Conservation (phyloP, 2,113 vertebrate genomes). For the Mastomys coucha region DNA sequence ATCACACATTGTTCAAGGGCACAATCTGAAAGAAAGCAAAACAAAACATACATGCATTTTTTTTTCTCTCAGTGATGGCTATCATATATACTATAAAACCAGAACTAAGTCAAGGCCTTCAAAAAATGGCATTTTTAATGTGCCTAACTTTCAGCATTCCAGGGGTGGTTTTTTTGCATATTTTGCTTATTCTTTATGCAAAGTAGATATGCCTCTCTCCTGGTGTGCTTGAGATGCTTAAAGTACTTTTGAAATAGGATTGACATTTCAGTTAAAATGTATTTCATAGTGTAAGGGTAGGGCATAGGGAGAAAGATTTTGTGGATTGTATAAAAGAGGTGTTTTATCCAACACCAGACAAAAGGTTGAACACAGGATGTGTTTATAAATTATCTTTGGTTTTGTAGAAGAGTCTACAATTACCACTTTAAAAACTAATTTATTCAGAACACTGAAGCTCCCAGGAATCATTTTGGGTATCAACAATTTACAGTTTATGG, state of each 20-base stretch:
- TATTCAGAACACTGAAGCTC: conserved; percentile 60
- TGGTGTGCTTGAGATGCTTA: not conserved
- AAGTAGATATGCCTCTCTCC: accelerated
- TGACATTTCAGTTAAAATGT: conserved; percentile 34
- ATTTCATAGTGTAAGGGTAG: not conserved
- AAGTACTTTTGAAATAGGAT: not conserved
- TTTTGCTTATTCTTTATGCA: not conserved
- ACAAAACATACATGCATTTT: conserved; percentile 31
- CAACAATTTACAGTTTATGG: conserved; percentile 9
- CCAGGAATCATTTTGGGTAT: conserved; percentile 55
- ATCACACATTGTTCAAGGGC: conserved; percentile 74
- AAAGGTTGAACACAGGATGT: not conserved
- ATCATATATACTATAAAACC: not conserved
- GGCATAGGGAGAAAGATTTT: too few relatives aligned
- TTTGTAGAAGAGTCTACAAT: conserved; percentile 22
- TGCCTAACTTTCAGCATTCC: not conserved
- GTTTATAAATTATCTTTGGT: not conserved
- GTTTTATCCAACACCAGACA: not conserved
- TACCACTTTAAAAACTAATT: conserved; percentile 58
- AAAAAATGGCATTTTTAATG: not conserved
- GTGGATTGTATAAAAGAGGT: not conserved
- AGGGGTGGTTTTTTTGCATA: accelerated
- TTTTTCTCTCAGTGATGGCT: not conserved
- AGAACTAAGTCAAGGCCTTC: conserved; percentile 40
- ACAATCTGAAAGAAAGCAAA: not conserved